Evolutionary conservation across 2,113 vertebrate genomes (phyloP), one percentile per base, ranked within the genome.

Genomic region (Psephotus haematonotus): DNA sequence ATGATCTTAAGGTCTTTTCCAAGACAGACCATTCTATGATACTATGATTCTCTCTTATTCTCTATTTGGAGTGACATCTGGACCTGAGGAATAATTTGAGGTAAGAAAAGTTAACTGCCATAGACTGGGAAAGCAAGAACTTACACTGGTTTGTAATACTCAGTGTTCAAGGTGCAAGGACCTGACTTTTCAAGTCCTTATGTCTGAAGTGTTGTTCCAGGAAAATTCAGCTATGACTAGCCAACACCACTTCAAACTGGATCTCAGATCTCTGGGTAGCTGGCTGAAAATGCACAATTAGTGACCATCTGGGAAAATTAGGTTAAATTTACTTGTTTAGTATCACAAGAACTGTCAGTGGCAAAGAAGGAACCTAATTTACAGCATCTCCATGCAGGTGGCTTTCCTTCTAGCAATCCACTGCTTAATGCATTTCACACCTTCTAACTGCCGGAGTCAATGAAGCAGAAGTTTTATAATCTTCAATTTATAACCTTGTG

Each of bases 381-480:
- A 88, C 65, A 65, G 43, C 81, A 79, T 84, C 82, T 86, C 80
- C 86, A 69, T 72, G 55, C 89, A 91, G 80, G 88, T 94, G 62
- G 47, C 50, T 93, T 88, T 88, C 88, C 88, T 93, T 83, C 68
- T 67, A 88, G 88, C 85, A 93, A 86, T 81, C 46, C 49, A 39
- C 43, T 55, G 27, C 55, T 82, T 81, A 92, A 83, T 83, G 44
- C 68, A 31, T 93, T 92, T 86, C 88, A 86, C 80, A 81, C 60
- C 65, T 93, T 82, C 85, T 86, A 49, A 81, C 64, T 94, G 86
- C 80, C 83, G 83, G 65, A 75, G 47, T 53, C 80, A 90, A 92
- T 83, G 86, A 93, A 88, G 80, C 76, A 86, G 64, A 19, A 90
- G 64, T 63, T 95, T 83, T 78, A 76, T 91, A 93, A 93, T 71